Base-by-base conservation (phyloP, 1,140 invertebrate genomes). In the Anastatus disparis region DNA sequence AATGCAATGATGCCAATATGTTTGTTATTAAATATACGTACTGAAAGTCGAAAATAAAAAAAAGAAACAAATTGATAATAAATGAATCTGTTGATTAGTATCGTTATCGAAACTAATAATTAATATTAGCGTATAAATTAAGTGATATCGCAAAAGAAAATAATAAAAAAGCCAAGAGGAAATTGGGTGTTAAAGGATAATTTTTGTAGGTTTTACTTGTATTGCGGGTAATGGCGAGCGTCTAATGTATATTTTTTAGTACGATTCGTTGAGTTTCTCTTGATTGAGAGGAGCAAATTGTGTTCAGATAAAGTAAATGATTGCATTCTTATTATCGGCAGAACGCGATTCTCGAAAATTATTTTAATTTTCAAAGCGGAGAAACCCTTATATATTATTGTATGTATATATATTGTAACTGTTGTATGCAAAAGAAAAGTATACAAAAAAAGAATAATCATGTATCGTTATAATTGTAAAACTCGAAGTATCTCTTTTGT, bases 81-180 rank as follows among this genome's bases (percentile, higher is more conserved):
- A 69, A 35, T 69, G 55, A 50, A 69, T 69, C 17, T 69, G 56
- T 61, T 69, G 40, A 69, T 61, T 61, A 53, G 26, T 40, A 31
- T 24, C 22, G 13, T 59, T 69, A 69, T 68, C 20, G 3, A 59
- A 59, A 69, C 24, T 29, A 52, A 61, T 53, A 40, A 68, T 61
- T 61, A 52, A 53, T 44, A 53, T 52, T 69, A 61, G 35, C 35
- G 22, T 31, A 27, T 15, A 3, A 44, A 69, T 61, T 58, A 38
- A 61, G 56, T 69, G 35, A 69, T 61, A 56, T 46, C 46, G 6
- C 40, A 61, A 48, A 69, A 48, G 0, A 31, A 22, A n/a, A 20
- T 4, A 10, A 35, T 35, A 35, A 6, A 69, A 61, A 56, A 29
- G 17, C 20, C 20, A 44, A 42, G 27, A 10, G 38, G 12, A 59